Evolutionary conservation across 2,888 invertebrate genomes (phyloP), one percentile per base, ranked within the genome.

Genomic region (Zhuqinia jingwanae): DNA sequence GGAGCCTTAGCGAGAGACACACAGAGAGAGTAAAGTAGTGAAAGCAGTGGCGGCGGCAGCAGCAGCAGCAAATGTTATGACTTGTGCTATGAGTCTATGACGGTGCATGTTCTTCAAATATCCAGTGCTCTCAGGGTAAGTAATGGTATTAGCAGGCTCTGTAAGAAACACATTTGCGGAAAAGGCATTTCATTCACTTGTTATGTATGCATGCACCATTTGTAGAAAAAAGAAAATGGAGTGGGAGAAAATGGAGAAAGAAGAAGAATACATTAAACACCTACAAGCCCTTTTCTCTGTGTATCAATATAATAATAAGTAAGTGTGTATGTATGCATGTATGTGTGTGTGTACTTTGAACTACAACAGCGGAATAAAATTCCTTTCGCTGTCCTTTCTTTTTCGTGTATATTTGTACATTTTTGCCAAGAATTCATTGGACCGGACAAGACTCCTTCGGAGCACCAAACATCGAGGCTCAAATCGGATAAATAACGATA

Each of bases 401-500:
- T 25, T 73, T 50, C 73, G 3, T 6, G 36, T 50, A 50, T 50
- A 73, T 47, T 73, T 73, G 36, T 56, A 58, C 56, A 58, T 76
- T 76, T 76, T 58, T 22, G 76, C 56, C 76, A 78, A 50, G 63
- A 85, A 85, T 63, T 79, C 79, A 79, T 56, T 78, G 68, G 79
- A 85, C 85, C 73, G 79, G 85, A 85, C 85, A 63, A 58, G 53
- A 58, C 78, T 85, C 60, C 36, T 68, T 76, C 53, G 58, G 68
- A 85, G 56, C 70, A 85, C 45, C 85, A 73, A 85, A 73, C 85
- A 78, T 42, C n/a, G 68, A 85, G 58, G 70, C 84, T 78, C 78
- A 85, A 85, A 78, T 79, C 85, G 85, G 85, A 79, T 79, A 79
- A 85, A 79, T 85, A 85, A 70, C 78, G 85, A 77, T 85, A 77